These are phyloP conservation scores for Drosophila maculinotata DNA, from an alignment of 2,888 invertebrate species.

Conservation along the genomic window DNA sequence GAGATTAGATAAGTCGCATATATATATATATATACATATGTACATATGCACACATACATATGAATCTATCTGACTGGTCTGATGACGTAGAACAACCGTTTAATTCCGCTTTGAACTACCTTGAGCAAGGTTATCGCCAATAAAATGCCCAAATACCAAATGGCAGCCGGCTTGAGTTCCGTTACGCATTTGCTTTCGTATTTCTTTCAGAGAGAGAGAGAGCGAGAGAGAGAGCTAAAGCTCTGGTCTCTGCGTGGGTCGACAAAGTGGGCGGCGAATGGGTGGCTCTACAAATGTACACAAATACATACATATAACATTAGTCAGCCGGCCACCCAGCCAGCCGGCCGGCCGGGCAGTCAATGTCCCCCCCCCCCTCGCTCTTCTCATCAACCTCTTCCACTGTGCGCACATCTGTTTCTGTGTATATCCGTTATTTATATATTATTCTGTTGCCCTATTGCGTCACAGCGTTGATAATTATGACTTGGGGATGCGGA, in stretches of 20 bases:
- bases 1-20: conserved; percentile 45
- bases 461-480: conserved; percentile 72
- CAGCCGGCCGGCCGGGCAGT: conserved; percentile 30
- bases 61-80: conserved; percentile 5
- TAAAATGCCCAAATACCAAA: conserved; percentile 24
- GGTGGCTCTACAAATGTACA: not conserved
- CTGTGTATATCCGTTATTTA: conserved; percentile 17
- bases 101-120: conserved; percentile 61
- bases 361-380: not conserved
- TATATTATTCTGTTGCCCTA: conserved; percentile 59
- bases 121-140: conserved; percentile 58
- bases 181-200: conserved; percentile 8
- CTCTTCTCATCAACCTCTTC: not conserved
- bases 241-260: conserved; percentile 35
- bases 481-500: conserved; percentile 58
- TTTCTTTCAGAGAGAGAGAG: not conserved
- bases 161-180: conserved; percentile 31
- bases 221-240: not conserved
- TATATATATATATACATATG: not conserved
- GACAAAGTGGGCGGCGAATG: conserved; percentile 13
- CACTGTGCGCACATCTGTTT: conserved; percentile 1
- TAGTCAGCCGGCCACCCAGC: conserved; percentile 18
- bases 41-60: not conserved
- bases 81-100: conserved; percentile 32
- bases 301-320: conserved; percentile 5